Conservation (phyloP, 1,140 invertebrate species). For the Penaeus indicus region DNA sequence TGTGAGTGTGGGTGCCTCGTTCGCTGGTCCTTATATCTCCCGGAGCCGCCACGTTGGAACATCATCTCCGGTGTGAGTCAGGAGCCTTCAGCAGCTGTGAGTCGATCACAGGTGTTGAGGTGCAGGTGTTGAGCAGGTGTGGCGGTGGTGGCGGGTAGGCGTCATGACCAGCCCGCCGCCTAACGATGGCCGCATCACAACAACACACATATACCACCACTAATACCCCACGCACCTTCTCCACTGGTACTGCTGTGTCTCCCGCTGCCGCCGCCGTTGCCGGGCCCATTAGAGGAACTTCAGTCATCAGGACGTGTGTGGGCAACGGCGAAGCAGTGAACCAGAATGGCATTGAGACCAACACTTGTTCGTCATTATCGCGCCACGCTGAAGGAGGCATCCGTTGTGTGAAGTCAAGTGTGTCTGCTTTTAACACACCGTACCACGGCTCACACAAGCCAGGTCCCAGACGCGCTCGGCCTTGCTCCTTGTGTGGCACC, state of each 20-base stretch:
- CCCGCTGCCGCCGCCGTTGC: neutral
- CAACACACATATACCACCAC: conserved; percentile 51
- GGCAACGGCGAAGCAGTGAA: neutral
- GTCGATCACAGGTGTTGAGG: neutral
- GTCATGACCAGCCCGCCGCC: conserved; percentile 46
- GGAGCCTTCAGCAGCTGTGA: neutral
- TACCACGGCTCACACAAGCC: neutral
- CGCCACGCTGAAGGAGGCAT: neutral
- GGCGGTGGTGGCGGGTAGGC: neutral
- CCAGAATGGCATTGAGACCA: too few species aligned
- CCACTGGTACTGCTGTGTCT: neutral
- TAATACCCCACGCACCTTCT: too few species aligned
- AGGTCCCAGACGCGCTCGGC: conserved; percentile 27
- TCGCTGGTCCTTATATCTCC: conserved; percentile 36
- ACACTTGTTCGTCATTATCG: neutral
- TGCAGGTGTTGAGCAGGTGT: conserved; percentile 29
- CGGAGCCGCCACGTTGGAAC: conserved; percentile 29
- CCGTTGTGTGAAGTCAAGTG: neutral
- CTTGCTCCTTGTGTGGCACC: conserved; percentile 54
- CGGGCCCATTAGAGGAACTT: neutral
- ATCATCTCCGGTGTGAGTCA: conserved; percentile 16
- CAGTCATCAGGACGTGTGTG: conserved; percentile 15
- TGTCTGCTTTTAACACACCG: neutral
- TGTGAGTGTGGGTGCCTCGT: conserved; percentile 16
- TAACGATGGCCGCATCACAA: conserved; percentile 53